Conservation (phyloP, 2,888 invertebrate genomes). For the Plebejus anna region DNA sequence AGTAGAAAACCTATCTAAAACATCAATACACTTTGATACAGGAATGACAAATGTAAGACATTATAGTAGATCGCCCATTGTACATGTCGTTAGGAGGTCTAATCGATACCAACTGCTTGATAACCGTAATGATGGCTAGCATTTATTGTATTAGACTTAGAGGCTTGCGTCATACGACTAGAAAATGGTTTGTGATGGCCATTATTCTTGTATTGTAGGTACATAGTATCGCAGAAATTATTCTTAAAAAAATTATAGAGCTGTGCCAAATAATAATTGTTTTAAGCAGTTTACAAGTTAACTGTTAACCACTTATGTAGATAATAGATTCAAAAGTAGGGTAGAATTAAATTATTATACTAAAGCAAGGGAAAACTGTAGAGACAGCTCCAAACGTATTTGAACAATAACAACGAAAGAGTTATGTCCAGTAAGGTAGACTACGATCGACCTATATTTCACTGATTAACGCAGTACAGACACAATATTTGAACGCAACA, state of each 20-base stretch:
- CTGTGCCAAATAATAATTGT: not conserved
- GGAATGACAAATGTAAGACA: constrained; percentile 31
- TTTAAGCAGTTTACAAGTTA: not conserved
- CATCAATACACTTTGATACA: not conserved
- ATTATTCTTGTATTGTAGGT: not conserved
- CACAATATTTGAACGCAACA: constrained; percentile 60
- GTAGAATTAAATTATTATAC: no score
- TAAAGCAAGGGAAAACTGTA: not conserved
- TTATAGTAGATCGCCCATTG: constrained; percentile 25
- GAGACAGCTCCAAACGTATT: not conserved
- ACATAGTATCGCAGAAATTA: no score
- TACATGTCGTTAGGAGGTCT: constrained; percentile 42
- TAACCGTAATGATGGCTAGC: constrained; percentile 51
- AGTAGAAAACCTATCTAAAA: not conserved
- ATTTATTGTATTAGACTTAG: constrained; percentile 49
- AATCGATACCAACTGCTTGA: constrained; percentile 55
- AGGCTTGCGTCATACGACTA: constrained; percentile 56
- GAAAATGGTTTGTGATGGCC: not conserved
- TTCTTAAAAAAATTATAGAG: no score
- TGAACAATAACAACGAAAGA: not conserved
- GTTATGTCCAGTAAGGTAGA: constrained; percentile 37
- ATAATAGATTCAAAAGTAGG: not conserved
- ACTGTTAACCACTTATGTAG: not conserved
- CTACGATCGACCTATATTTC: constrained; percentile 59
- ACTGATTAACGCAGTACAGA: constrained; percentile 61